These are phyloP conservation scores for Paramormyrops hopkinsi DNA, from an alignment of 2,797 vertebrate genomes.

Conservation along the genomic window DNA sequence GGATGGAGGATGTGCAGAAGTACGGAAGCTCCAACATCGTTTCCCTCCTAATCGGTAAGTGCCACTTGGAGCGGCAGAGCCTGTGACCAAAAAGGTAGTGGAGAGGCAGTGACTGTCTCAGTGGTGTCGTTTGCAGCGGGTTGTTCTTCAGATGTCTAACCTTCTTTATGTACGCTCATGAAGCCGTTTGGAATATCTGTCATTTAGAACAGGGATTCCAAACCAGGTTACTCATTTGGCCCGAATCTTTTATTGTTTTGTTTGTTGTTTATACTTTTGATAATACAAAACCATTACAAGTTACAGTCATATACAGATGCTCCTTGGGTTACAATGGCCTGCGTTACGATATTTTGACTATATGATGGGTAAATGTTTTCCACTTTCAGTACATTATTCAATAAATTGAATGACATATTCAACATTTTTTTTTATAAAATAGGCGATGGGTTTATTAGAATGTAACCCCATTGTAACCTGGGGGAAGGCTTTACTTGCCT, in stretches of 20 bases:
- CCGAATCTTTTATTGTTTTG: not conserved
- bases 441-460: not conserved
- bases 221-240: not conserved
- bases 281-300: not conserved
- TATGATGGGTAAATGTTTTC: not conserved
- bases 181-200: not conserved
- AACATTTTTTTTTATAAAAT: not conserved
- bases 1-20: constrained; percentile 78
- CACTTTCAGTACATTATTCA: not conserved
- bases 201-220: not conserved
- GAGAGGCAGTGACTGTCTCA: not conserved
- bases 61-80: not conserved
- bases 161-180: not conserved
- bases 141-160: not conserved
- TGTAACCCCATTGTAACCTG: not conserved
- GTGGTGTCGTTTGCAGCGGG: not conserved
- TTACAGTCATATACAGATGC: not conserved
- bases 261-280: not conserved
- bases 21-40: constrained; percentile 74
- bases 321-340: not conserved
- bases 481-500: not conserved
- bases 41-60: constrained; percentile 68
- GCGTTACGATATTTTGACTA: not conserved
- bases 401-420: not conserved
- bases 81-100: not conserved